These are phyloP conservation scores for Taphrorychus bicolor DNA, from an alignment of 2,888 invertebrate genomes.

Conservation along the genomic window DNA sequence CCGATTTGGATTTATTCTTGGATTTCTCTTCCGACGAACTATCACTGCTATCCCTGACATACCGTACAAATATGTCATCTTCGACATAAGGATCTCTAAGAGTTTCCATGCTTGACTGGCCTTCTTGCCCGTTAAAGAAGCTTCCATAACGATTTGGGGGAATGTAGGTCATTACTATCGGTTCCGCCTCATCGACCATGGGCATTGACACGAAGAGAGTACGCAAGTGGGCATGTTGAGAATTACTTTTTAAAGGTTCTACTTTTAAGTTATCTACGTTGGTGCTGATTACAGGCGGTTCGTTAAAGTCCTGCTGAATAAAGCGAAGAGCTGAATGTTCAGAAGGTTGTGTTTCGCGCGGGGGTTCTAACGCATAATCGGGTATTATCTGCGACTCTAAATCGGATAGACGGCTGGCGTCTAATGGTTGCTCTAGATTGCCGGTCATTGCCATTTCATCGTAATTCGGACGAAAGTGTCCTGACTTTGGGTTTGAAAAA, in stretches of 20 bases:
- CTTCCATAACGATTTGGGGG: background rate
- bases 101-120: background rate
- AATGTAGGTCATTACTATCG: constrained; percentile 11
- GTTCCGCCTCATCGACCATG: constrained; percentile 21
- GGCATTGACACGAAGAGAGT: constrained; percentile 18
- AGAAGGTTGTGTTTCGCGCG: background rate
- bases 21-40: background rate
- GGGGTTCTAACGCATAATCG: background rate
- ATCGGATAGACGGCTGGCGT: constrained; percentile 49
- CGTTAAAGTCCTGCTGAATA: background rate
- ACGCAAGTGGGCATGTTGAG: background rate
- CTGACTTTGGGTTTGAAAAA: background rate
- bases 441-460: constrained; percentile 44
- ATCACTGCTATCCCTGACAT: background rate
- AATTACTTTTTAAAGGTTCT: constrained; percentile 18
- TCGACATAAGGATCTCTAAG: background rate
- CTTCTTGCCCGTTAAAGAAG: background rate
- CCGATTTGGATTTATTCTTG: background rate
- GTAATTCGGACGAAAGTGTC: constrained; percentile 40
- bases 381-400: constrained; percentile 55
- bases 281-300: background rate
- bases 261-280: constrained; percentile 2
- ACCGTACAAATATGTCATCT: background rate
- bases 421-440: constrained; percentile 35
- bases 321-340: background rate